These are phyloP conservation scores for Hypsibius dujardini DNA, from an alignment of 1,140 invertebrate species.

Conservation along the genomic window DNA sequence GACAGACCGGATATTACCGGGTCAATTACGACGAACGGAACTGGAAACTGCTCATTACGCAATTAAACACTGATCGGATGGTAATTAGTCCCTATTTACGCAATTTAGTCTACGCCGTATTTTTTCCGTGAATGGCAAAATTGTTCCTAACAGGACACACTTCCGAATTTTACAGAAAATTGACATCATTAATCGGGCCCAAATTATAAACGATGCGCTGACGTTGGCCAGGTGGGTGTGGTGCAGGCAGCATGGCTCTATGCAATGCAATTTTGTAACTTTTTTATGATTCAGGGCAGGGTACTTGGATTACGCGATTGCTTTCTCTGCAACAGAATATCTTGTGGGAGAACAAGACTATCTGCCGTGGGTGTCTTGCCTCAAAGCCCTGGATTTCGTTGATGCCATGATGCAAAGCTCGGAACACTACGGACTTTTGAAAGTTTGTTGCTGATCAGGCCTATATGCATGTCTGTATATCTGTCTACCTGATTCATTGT, in stretches of 20 bases:
- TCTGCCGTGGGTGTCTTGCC: slow-evolving; percentile 14
- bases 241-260: neutral
- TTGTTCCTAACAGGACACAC: slow-evolving; percentile 21
- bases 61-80: slow-evolving; percentile 39
- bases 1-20: slow-evolving; percentile 60
- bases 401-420: slow-evolving; percentile 15
- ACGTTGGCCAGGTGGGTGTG: slow-evolving; percentile 44
- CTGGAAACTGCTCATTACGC: slow-evolving; percentile 51
- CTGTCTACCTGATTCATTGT: neutral
- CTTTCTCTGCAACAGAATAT: slow-evolving; percentile 49
- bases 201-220: slow-evolving; percentile 67
- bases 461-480: neutral
- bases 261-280: neutral
- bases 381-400: slow-evolving; percentile 19
- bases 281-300: slow-evolving; percentile 35
- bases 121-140: slow-evolving; percentile 23
- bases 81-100: neutral
- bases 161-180: slow-evolving; percentile 36
- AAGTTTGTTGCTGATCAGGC: neutral
- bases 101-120: neutral
- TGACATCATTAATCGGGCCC: slow-evolving; percentile 58
- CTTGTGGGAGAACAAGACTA: slow-evolving; percentile 35
- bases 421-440: slow-evolving; percentile 17
- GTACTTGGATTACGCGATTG: slow-evolving; percentile 47
- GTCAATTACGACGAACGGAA: slow-evolving; percentile 62